Base-by-base conservation (phyloP, 2,888 invertebrate species). In the Noctuana brunneofusca region DNA sequence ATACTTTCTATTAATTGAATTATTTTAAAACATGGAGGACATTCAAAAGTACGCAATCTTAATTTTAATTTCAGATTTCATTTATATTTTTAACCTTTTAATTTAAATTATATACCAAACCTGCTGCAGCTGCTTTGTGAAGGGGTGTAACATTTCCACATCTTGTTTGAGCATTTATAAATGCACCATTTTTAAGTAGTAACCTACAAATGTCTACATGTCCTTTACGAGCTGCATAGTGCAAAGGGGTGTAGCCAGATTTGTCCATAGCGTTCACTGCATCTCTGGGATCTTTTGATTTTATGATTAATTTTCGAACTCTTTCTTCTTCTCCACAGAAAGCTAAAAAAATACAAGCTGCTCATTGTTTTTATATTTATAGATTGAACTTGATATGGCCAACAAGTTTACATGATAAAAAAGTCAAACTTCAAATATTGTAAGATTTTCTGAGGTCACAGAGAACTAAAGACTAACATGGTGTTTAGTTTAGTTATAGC, bases 211-310 rank as follows among this genome's bases (percentile, higher is more conserved):
- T 93, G 53, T 93, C 89, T 12, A 92, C 75, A 78, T 96, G 93
- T 9, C 97, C 97, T 87, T 94, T 95, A 50, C 98, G 93, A 52
- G 97, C 95, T 4, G 97, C 97, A 92, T 98, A 98, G 84, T 98
- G 98, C 70, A 98, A 86, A 8, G 97, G 96, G 20, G 96, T 96
- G 78, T 97, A 98, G 38, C 97, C 97, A 63, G 95, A 94, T 66
- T 94, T 92, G 82, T 97, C 97, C 57, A 89, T 88, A 12, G 83
- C 79, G 84, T 96, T 94, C 0, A 94, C 93, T 68, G 93, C 85
- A 35, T 91, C 92, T 64, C 93, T 94, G 67, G 76, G 71, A 74
- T 84, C 80, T 50, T 65, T 81, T 27, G 86, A 76, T 69, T 84
- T 89, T 81, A 89, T 55, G 76, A 86, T 84, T 64, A 97, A 89